Conservation (phyloP, 1,140 invertebrate species). For the Zaprionus gabonicus region DNA sequence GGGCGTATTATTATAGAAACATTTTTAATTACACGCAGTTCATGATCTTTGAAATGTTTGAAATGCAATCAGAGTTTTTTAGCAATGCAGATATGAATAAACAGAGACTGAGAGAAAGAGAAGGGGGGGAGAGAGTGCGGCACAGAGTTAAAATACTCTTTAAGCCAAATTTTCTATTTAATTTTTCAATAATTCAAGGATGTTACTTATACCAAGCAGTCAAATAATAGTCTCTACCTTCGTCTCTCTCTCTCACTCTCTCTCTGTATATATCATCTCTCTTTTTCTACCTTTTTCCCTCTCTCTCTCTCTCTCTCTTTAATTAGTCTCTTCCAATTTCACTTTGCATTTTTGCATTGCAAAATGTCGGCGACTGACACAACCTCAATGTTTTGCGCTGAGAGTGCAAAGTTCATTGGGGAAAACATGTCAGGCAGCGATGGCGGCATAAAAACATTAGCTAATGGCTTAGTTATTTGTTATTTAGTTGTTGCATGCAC, state of each 20-base stretch:
- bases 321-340: not conserved
- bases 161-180: too few species aligned
- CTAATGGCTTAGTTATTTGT: conserved; percentile 32
- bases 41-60: not conserved
- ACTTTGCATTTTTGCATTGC: conserved; percentile 15
- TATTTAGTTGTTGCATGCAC: conserved; percentile 16
- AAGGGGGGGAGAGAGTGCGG: too few species aligned
- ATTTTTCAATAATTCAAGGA: too few species aligned
- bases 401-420: conserved; percentile 22
- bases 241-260: too few species aligned
- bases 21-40: not conserved
- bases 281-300: too few species aligned
- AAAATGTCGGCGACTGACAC: not conserved
- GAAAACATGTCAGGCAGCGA: conserved; percentile 21
- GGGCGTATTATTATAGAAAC: not conserved
- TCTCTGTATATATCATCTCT: too few species aligned
- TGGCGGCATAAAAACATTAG: conserved; percentile 34
- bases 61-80: too few species aligned
- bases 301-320: too few species aligned
- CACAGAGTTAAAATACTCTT: too few species aligned
- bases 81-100: too few species aligned
- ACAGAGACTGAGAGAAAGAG: too few species aligned
- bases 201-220: not conserved
- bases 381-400: conserved; percentile 24
- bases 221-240: not conserved